These are phyloP conservation scores for Channa maculata DNA, from an alignment of 2,113 vertebrate genomes.

Conservation along the genomic window DNA sequence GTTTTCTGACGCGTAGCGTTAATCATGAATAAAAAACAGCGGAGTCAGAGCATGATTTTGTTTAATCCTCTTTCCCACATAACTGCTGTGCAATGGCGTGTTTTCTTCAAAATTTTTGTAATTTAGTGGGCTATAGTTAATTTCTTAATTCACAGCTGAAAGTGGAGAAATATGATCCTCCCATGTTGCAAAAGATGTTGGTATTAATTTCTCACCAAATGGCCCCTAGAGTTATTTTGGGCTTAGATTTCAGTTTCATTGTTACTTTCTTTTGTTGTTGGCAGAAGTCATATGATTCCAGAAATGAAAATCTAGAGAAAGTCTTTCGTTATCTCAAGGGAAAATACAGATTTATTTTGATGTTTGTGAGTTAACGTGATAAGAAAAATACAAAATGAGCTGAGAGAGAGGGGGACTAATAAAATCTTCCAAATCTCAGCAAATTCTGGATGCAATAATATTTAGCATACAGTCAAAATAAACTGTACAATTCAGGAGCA, in stretches of 20 bases:
- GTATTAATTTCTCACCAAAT: slow-evolving; percentile 1
- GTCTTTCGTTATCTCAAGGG: too few relatives aligned
- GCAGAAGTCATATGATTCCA: slow-evolving; percentile 31
- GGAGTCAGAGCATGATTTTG: neutral
- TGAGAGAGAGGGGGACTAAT: too few relatives aligned
- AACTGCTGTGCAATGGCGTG: neutral
- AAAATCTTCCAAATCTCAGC: too few relatives aligned
- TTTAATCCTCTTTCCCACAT: neutral
- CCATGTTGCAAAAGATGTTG: slow-evolving; percentile 6
- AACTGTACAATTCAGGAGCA: too few relatives aligned
- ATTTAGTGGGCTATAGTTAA: neutral
- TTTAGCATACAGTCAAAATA: too few relatives aligned
- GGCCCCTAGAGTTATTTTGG: too few relatives aligned
- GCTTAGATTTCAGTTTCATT: slow-evolving; percentile 14
- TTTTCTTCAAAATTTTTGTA: neutral
- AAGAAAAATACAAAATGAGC: too few relatives aligned
- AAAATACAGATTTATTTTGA: too few relatives aligned
- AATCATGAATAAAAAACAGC: neutral
- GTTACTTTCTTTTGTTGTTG: rapidly evolving
- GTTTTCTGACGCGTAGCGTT: neutral
- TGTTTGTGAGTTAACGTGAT: too few relatives aligned
- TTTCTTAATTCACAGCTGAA: neutral
- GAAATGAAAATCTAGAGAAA: neutral
- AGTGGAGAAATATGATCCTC: slow-evolving; percentile 6
- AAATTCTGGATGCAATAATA: too few relatives aligned